Base-by-base conservation (phyloP, 1,140 invertebrate genomes). In the Macrobrachium rosenbergii region DNA sequence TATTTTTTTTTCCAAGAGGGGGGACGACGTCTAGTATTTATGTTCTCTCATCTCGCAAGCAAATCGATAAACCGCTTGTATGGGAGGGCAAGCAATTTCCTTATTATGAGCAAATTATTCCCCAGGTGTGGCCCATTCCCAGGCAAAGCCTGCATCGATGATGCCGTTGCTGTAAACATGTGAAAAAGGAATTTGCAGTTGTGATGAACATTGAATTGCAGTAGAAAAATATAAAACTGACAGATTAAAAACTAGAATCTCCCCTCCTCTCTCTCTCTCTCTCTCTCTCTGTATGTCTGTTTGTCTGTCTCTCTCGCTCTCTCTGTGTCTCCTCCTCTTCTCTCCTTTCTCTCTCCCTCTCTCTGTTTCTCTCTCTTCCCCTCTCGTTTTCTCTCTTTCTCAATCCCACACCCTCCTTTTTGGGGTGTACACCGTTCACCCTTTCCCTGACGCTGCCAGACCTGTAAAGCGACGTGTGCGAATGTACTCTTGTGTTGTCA, bases 161-260 rank as follows among this genome's bases (percentile, higher is more conserved):
- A 21, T 64, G 59, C 52, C 6, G 59, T 52, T n/a, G 63, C 85
- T 75, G 78, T 76, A 52, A 87, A 75, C 64, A 80, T 59, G 78
- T 17, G 37, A 58, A 59, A 14, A 43, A 58, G 59, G 85, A 82
- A 82, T 81, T 87, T 87, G 75, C 78, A 82, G 64, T 60, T 52
- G 78, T 76, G 78, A 87, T 81, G 85, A 63, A 87, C 85, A 63
- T 59, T 82, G 85, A 77, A 62, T 82, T 87, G 76, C 52, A 76
- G 43, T 52, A 77, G 84, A 87, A 87, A 87, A 87, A 82, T 87
- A 82, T 73, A 87, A 82, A 87, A 87, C 78, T 87, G 59, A 43
- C 17, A 64, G 85, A 82, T 87, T 82, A 87, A 87, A 87, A 87
- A 87, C 58, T 87, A 64, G 78, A 82, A 87, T 81, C 84, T 77